phyloP scores from a whole-genome alignment of 1,140 invertebrate genomes.

The Drepana arcuata region DNA sequence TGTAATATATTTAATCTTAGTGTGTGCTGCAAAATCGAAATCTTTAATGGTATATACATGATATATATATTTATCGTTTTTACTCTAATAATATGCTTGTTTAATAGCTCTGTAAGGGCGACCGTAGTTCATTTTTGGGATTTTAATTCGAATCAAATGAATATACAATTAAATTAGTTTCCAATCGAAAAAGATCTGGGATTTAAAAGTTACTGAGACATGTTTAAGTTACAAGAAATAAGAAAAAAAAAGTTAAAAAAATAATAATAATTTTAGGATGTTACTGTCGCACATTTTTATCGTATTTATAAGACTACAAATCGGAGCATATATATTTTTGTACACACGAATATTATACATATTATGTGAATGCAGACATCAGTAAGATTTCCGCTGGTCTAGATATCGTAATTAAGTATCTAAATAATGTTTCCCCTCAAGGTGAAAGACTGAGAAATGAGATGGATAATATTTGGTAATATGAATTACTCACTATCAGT shows the following conservation, averaged over 20 bases:
- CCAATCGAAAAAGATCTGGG: conserved; percentile 19
- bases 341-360: conserved; percentile 23
- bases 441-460: conserved; percentile 18
- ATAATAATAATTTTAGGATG: conserved; percentile 17
- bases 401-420: no score
- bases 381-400: conserved; percentile 32
- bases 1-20: conserved; percentile 34
- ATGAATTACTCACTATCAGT: no score
- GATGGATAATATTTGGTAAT: no score
- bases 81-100: conserved; percentile 30
- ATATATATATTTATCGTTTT: conserved; percentile 29
- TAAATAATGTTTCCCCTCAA: no score
- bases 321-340: conserved; percentile 13
- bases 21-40: conserved; percentile 49
- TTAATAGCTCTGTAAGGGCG: conserved; percentile 22
- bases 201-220: conserved; percentile 5
- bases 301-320: conserved; percentile 5
- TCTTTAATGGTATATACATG: conserved; percentile 36
- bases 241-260: conserved; percentile 15
- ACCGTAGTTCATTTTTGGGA: conserved; percentile 9
- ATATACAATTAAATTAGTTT: conserved; percentile 7
- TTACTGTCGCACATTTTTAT: conserved; percentile 17
- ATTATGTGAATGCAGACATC: conserved; percentile 24
- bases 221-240: conserved; percentile 11
- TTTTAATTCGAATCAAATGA: conserved; percentile 10